A percentile compares a stretch with the other conserved stretches of the same genome.
These are phyloP conservation scores for Thyatira batis DNA, from an alignment of 2,888 invertebrate species.

Conservation along the genomic window DNA sequence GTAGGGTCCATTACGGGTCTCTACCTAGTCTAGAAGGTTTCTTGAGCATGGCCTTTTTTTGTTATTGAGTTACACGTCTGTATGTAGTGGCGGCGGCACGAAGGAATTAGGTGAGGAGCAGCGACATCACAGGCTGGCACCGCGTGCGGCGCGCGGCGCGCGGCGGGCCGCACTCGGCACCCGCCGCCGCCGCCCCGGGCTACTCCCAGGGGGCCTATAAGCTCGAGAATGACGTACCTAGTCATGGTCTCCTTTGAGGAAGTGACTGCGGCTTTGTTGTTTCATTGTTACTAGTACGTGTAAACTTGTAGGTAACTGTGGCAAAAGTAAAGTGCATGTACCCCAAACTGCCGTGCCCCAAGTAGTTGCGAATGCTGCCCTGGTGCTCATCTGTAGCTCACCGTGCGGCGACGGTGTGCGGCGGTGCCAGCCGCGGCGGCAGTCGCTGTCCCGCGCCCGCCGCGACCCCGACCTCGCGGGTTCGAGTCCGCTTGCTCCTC, in stretches of 20 bases:
- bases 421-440: not conserved
- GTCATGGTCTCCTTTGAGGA: no score
- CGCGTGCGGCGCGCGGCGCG: slow-evolving; percentile 23
- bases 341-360: no score
- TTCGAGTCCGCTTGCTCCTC: not conserved
- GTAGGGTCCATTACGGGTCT: no score
- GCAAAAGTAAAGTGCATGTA: not conserved
- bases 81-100: not conserved
- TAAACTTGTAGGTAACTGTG: no score
- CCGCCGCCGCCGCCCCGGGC: no score
- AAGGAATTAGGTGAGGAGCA: slow-evolving; percentile 4
- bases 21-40: no score
- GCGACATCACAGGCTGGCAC: slow-evolving; percentile 11
- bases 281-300: no score
- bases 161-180: slow-evolving; percentile 2
- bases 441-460: not conserved
- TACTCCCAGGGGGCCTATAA: no score
- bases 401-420: not conserved
- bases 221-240: not conserved
- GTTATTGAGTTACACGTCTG: not conserved
- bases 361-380: not conserved
- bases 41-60: not conserved
- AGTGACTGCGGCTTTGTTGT: no score
- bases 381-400: not conserved
- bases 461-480: not conserved